Base-by-base conservation (phyloP, 2,113 vertebrate species). In the Xyliphius kryptos region DNA sequence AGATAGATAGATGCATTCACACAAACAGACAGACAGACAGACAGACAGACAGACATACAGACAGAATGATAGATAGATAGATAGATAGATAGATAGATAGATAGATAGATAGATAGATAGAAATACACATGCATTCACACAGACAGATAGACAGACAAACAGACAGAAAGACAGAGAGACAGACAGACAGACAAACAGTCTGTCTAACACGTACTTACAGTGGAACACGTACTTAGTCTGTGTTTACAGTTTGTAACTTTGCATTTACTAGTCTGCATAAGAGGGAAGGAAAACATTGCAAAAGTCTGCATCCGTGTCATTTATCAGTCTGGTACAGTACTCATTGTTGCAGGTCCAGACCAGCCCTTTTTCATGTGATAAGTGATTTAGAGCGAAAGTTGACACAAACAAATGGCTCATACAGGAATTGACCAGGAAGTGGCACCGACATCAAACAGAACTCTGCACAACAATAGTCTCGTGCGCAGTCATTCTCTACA, bases 371-470 rank as follows among this genome's bases (percentile, higher is more conserved):
- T 86, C 83, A 89, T 86, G 83, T 75, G 81, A 71, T 83, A 80
- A 89, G 81, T 87, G 85, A 86, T 87, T 87, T 85, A 85, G 79
- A 74, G 76, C 70, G 52, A 71, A 56, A 61, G 56, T 73, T 80
- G 75, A 85, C 75, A 77, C 70, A 82, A 86, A 85, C 85, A 85
- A 82, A 81, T 10, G 73, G 69, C 78, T 82, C 75, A 76, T 83
- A 79, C 76, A 78, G 81, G 81, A 81, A 69, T 67, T 44, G 73
- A 56, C 71, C 81, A 86, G 87, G 87, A 89, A 89, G 80, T 67
- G 61, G 73, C 76, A 76, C 70, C 55, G 49, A 86, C 85, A 85
- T 88, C 87, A 88, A 86, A 87, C 71, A 68, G 65, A 52, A 61
- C 74, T 61, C 59, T 5, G 40, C 66, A 73, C 76, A 82, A 88